These are phyloP conservation scores for Plectrocnemia conspersa DNA, from an alignment of 1,140 invertebrate genomes.

Conservation along the genomic window DNA sequence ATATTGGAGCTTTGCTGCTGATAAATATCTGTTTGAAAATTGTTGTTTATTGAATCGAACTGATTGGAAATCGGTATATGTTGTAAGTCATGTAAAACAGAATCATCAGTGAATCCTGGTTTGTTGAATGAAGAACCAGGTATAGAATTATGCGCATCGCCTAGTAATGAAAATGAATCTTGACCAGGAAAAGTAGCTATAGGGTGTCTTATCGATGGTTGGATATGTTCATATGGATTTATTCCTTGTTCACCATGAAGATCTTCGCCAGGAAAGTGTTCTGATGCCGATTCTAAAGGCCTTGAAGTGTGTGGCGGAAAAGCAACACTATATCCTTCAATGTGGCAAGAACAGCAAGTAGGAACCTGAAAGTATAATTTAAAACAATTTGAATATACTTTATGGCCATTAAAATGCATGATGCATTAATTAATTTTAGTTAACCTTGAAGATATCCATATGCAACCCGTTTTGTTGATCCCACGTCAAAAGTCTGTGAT, in stretches of 20 bases:
- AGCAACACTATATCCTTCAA: slow-evolving; percentile 67
- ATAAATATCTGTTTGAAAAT: slow-evolving; percentile 30
- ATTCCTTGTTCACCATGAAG: slow-evolving; percentile 44
- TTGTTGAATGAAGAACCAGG: slow-evolving; percentile 38
- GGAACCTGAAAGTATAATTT: slow-evolving; percentile 56
- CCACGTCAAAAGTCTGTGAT: slow-evolving; percentile 81
- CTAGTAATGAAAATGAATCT: slow-evolving; percentile 41
- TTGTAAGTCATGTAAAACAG: slow-evolving; percentile 17
- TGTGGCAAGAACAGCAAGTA: slow-evolving; percentile 78
- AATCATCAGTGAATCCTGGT: slow-evolving; percentile 19
- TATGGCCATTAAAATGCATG: not conserved
- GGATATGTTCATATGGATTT: slow-evolving; percentile 45
- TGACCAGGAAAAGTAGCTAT: slow-evolving; percentile 40
- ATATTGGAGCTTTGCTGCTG: slow-evolving; percentile 42
- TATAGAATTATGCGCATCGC: slow-evolving; percentile 43
- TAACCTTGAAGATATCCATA: slow-evolving; percentile 80
- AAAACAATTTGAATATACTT: slow-evolving; percentile 4
- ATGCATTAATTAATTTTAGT: not conserved
- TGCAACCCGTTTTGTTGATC: slow-evolving; percentile 74
- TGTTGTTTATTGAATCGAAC: slow-evolving; percentile 22
- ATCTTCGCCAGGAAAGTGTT: slow-evolving; percentile 50
- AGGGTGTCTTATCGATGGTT: slow-evolving; percentile 42
- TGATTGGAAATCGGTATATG: slow-evolving; percentile 24
- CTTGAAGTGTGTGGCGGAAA: slow-evolving; percentile 53
- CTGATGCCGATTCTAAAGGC: slow-evolving; percentile 45